phyloP scores from a whole-genome alignment of 2,797 vertebrate genomes.

The Tarsius wallacei region DNA sequence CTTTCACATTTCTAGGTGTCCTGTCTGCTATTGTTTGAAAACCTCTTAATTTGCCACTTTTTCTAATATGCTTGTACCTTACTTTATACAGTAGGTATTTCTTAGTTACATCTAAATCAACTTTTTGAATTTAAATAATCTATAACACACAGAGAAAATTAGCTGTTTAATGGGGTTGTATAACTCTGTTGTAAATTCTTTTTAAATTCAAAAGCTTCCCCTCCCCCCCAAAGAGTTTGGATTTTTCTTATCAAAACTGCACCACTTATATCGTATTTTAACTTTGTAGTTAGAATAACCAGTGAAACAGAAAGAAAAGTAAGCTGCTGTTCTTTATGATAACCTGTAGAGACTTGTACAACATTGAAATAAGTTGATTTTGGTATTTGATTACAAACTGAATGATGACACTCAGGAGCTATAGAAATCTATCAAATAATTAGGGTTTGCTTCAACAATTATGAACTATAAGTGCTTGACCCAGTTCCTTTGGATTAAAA shows the following conservation, averaged over 20 bases:
- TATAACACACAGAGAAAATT: not conserved
- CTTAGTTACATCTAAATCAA: not conserved
- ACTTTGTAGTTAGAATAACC: conserved; percentile 22
- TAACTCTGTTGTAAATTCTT: conserved; percentile 25
- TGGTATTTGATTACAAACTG: conserved; percentile 67
- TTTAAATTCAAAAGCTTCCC: conserved; percentile 59
- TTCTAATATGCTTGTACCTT: not conserved
- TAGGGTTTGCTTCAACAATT: conserved; percentile 76
- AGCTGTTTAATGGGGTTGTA: not conserved
- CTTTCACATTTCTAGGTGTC: conserved; percentile 8
- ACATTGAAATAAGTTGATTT: conserved; percentile 11
- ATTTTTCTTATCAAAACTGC: conserved; percentile 15
- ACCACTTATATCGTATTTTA: conserved; percentile 3
- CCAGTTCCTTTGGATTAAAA: conserved; percentile 83
- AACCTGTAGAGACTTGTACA: not conserved
- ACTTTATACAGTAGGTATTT: not conserved
- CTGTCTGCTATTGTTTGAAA: not conserved
- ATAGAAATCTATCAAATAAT: conserved; percentile 74
- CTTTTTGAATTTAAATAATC: not conserved
- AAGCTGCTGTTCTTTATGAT: not conserved
- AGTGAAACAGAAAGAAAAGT: conserved; percentile 51
- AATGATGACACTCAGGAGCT: conserved; percentile 35
- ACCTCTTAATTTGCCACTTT: conserved; percentile 44
- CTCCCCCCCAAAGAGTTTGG: not conserved
- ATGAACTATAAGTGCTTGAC: conserved; percentile 72